Conservation (phyloP, 2,797 vertebrate species). For the Sebastes itinus region DNA sequence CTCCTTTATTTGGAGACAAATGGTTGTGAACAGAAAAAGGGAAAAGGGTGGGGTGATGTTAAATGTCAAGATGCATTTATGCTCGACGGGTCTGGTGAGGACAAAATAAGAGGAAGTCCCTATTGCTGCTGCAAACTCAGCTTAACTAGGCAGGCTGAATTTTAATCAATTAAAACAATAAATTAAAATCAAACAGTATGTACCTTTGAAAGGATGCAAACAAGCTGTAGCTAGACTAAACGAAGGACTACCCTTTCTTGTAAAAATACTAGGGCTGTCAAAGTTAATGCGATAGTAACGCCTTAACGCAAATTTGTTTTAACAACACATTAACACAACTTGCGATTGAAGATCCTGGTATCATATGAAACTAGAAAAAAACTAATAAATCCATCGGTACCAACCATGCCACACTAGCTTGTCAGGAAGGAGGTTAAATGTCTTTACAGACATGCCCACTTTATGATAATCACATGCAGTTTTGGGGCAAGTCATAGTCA, state of each 20-base stretch:
- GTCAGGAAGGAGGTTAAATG: no score
- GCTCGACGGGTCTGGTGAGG: background rate
- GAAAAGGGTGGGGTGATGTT: background rate
- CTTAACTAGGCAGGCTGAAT: background rate
- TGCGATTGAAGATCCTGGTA: no score
- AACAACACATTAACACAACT: no score
- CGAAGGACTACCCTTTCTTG: background rate
- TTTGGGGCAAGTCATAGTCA: no score
- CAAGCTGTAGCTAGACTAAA: background rate
- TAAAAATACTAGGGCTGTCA: no score
- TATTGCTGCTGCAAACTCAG: background rate
- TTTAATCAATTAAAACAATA: background rate
- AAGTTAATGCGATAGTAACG: no score
- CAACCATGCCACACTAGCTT: no score
- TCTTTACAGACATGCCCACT: no score
- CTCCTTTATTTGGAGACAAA: background rate
- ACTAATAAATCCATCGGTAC: rapidly evolving
- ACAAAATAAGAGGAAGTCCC: constrained; percentile 2
- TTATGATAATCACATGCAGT: no score
- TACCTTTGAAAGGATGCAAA: background rate
- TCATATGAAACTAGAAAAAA: no score
- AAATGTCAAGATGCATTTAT: background rate
- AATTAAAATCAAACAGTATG: background rate
- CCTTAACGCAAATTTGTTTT: no score
- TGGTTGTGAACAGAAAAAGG: background rate